phyloP scores from a whole-genome alignment of 2,888 invertebrate species.

The Crocallis elinguaria region DNA sequence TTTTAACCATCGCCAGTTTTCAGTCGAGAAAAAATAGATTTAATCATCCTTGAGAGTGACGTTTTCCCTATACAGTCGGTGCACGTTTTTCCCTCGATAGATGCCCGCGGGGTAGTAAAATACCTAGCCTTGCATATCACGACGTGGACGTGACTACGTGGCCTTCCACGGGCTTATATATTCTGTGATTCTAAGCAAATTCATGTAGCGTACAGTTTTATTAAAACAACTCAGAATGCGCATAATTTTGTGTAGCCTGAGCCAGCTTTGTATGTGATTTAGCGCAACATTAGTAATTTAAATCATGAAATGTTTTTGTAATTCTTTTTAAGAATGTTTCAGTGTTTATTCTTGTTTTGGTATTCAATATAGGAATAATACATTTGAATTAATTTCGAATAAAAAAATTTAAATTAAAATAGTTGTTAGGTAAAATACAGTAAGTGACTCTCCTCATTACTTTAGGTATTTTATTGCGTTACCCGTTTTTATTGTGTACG shows the following conservation, averaged over 20 bases:
- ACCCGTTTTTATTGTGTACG: too few relatives aligned
- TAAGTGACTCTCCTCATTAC: too few relatives aligned
- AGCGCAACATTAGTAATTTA: background rate
- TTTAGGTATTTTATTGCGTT: too few relatives aligned
- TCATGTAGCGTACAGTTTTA: conserved; percentile 29
- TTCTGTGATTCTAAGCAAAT: conserved; percentile 27
- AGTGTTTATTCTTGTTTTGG: too few relatives aligned
- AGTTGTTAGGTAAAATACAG: too few relatives aligned
- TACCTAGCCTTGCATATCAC: conserved; percentile 28
- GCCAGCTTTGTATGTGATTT: background rate
- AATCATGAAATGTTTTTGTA: background rate
- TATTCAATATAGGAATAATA: too few relatives aligned
- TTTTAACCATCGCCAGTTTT: conserved; percentile 18
- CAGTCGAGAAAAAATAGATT: conserved; percentile 3
- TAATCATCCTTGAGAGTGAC: conserved; percentile 21
- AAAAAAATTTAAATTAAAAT: too few relatives aligned
- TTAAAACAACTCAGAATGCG: conserved; percentile 25
- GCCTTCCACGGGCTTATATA: conserved; percentile 5
- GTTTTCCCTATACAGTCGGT: conserved; percentile 18
- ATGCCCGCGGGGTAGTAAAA: conserved; percentile 22
- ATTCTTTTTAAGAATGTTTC: too few relatives aligned
- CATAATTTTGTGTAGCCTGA: conserved; percentile 8
- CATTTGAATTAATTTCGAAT: too few relatives aligned
- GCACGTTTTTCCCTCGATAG: conserved; percentile 23
- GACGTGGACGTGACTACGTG: conserved; percentile 19